These are phyloP conservation scores for Siderastrea siderea DNA, from an alignment of 92 coral and sea anemone genomes.

Conservation along the genomic window DNA sequence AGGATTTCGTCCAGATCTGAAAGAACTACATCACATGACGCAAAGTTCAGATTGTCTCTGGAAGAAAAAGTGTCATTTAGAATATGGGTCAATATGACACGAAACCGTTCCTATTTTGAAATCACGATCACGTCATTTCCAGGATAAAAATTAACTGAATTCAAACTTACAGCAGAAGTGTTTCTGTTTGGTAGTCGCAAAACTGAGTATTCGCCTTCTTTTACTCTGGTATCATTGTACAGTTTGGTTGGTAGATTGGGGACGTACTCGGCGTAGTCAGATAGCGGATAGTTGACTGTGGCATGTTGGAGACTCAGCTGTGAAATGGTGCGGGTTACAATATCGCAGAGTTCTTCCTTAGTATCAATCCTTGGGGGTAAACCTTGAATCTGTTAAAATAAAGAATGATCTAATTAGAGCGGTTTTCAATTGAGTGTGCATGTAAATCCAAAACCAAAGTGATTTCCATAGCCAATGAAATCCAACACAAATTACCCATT, in stretches of 20 bases:
- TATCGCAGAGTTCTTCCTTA: conserved; percentile 28
- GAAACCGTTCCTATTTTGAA: no score
- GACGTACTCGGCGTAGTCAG: conserved; percentile 48
- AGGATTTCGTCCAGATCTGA: no score
- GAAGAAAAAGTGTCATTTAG: no score
- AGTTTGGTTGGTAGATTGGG: conserved; percentile 68
- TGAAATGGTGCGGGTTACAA: conserved; percentile 61
- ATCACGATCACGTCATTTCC: no score
- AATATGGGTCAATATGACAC: no score
- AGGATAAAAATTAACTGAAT: background rate
- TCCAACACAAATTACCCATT: no score
- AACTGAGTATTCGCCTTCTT: conserved; percentile 29
- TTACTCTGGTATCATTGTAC: conserved; percentile 69
- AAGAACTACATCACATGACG: no score
- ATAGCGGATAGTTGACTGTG: conserved; percentile 59
- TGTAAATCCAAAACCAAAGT: no score
- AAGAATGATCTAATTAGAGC: background rate
- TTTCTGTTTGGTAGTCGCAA: conserved; percentile 38
- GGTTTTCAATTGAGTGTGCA: no score
- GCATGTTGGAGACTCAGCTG: conserved; percentile 57
- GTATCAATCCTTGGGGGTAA: conserved; percentile 38
- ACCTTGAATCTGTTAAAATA: conserved; percentile 51
- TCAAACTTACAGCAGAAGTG: conserved; percentile 49
- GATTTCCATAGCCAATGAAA: no score
- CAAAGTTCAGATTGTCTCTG: no score